Percentiles rank a stretch among this genome's conserved stretches.
phyloP scores from a whole-genome alignment of 2,113 vertebrate genomes.

The Progne subis region DNA sequence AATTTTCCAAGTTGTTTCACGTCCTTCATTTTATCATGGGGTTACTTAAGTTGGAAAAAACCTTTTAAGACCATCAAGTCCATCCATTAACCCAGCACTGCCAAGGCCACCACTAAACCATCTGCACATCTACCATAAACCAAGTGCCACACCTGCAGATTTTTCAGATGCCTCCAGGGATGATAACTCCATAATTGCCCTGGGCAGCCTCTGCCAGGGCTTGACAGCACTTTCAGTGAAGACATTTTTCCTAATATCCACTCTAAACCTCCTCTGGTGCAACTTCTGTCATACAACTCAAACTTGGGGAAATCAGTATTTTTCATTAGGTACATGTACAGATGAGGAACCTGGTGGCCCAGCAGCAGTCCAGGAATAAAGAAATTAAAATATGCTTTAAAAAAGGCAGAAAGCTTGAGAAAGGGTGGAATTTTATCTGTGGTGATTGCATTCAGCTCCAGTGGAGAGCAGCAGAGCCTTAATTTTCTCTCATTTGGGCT shows the following conservation, averaged over 20 bases:
- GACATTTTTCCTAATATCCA: background rate
- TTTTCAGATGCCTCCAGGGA: background rate
- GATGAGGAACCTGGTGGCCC: accelerated
- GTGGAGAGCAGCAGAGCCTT: conserved; percentile 40
- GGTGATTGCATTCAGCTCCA: background rate
- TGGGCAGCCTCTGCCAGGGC: background rate
- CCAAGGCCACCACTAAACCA: background rate
- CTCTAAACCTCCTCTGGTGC: background rate
- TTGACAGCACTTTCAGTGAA: background rate
- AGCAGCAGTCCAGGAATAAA: background rate
- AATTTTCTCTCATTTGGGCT: background rate
- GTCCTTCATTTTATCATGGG: background rate
- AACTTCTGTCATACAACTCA: background rate
- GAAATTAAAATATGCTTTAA: background rate
- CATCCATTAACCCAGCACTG: background rate
- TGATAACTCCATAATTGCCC: background rate
- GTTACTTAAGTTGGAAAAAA: background rate
- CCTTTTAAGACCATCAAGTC: background rate
- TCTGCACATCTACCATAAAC: background rate
- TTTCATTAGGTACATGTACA: background rate
- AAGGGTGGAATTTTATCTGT: background rate
- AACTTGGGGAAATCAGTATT: background rate
- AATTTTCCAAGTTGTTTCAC: background rate
- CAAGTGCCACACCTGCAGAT: background rate
- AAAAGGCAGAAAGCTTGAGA: background rate